Conservation (phyloP, 35 echinoderm and acorn worm species). For the Apostichopus californicus region DNA sequence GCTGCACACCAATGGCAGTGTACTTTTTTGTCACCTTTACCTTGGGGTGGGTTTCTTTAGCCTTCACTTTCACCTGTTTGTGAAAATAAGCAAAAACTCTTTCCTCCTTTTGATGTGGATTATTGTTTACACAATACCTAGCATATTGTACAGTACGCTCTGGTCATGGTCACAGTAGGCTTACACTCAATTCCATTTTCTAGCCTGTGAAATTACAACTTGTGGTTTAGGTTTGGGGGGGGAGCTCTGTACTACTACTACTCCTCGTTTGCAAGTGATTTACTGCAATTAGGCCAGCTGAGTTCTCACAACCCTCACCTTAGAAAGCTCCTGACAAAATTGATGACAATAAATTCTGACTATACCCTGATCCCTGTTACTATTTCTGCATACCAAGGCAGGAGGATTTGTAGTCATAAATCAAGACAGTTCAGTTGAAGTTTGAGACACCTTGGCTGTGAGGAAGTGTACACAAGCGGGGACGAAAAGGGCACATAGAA, state of each 20-base stretch:
- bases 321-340: not conserved
- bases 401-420: not conserved
- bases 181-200: too few relatives aligned
- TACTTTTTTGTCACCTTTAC: too few relatives aligned
- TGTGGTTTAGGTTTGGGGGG: not conserved
- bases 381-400: constrained; percentile 22
- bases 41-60: not conserved
- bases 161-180: not conserved
- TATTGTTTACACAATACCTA: not conserved
- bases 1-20: too few relatives aligned
- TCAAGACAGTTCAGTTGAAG: not conserved
- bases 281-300: constrained; percentile 47
- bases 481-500: not conserved
- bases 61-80: constrained; percentile 9
- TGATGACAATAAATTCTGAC: constrained; percentile 33
- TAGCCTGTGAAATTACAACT: constrained; percentile 37
- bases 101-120: not conserved
- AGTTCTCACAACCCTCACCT: constrained; percentile 1
- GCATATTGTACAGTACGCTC: not conserved
- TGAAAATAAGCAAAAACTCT: not conserved
- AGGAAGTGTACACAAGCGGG: constrained; percentile 7
- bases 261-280: constrained; percentile 8
- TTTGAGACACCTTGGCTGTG: constrained; percentile 44
- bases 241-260: too few relatives aligned
- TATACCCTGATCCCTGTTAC: constrained; percentile 17